These are phyloP conservation scores for Danio albolineatus DNA, from an alignment of 2,797 vertebrate species.

Conservation along the genomic window DNA sequence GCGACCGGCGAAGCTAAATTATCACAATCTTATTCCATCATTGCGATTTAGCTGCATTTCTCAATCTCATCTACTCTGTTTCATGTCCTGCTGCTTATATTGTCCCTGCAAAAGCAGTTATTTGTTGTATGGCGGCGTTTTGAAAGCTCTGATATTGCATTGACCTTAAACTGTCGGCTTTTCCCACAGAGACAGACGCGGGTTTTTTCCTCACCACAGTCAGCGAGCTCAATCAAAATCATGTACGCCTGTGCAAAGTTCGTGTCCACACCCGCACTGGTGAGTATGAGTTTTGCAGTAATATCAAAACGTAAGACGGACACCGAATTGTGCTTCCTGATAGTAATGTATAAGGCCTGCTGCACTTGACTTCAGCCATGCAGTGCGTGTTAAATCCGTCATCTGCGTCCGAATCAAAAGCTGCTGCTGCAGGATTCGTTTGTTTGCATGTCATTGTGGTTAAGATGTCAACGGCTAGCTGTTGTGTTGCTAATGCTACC, in stretches of 20 bases:
- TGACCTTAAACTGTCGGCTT: conserved; percentile 59
- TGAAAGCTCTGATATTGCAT: conserved; percentile 24
- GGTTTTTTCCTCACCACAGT: conserved; percentile 37
- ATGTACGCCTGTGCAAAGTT: conserved; percentile 85
- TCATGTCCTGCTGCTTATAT: neutral
- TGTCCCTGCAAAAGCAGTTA: neutral
- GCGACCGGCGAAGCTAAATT: conserved; percentile 4
- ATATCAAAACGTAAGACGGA: no score
- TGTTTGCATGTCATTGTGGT: neutral
- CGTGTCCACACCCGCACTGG: conserved; percentile 83
- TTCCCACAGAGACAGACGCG: conserved; percentile 52
- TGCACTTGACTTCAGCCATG: neutral
- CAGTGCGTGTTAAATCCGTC: neutral
- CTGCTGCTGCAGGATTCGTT: neutral
- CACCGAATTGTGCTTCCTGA: neutral
- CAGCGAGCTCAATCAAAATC: conserved; percentile 42
- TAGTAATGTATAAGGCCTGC: conserved; percentile 6
- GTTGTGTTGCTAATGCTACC: conserved; percentile 40
- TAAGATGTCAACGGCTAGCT: conserved; percentile 1
- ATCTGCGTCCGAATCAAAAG: neutral
- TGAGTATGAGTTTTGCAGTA: conserved; percentile 68
- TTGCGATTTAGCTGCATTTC: neutral
- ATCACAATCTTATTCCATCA: conserved; percentile 49
- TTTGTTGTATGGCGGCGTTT: neutral
- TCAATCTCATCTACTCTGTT: neutral